These are phyloP conservation scores for Drosophila parabipectinata DNA, from an alignment of 1,140 invertebrate genomes.

Conservation along the genomic window DNA sequence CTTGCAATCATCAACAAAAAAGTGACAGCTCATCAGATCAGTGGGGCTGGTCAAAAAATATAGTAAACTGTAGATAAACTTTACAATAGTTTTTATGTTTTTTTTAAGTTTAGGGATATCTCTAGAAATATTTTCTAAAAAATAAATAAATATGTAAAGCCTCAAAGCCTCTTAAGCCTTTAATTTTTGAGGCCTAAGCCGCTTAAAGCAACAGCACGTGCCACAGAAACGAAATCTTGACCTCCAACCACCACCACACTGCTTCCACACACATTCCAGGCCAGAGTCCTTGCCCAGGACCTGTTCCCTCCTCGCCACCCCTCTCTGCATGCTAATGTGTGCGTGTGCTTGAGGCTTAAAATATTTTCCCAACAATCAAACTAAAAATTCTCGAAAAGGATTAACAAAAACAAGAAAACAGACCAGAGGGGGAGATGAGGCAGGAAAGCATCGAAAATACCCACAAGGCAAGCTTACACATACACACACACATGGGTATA, in stretches of 20 bases:
- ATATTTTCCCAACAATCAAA: slow-evolving; percentile 78
- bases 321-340: slow-evolving; percentile 55
- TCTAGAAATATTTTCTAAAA: too few relatives aligned
- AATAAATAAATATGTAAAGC: too few relatives aligned
- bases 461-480: slow-evolving; percentile 1
- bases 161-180: too few relatives aligned
- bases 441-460: slow-evolving; percentile 13
- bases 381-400: slow-evolving; percentile 74
- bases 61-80: too few relatives aligned
- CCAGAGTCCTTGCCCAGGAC: background rate
- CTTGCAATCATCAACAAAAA: too few relatives aligned
- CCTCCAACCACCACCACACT: background rate
- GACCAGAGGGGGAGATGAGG: slow-evolving; percentile 3
- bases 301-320: background rate
- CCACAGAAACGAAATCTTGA: background rate
- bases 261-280: slow-evolving; percentile 2
- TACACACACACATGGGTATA: background rate
- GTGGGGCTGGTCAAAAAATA: too few relatives aligned
- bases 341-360: slow-evolving; percentile 47
- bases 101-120: too few relatives aligned
- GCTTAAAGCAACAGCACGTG: slow-evolving; percentile 25
- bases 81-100: too few relatives aligned
- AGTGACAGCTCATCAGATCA: too few relatives aligned
- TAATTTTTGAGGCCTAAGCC: background rate
- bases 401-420: slow-evolving; percentile 54